phyloP scores from a whole-genome alignment of 2,113 vertebrate species.

The Addax nasomaculatus region DNA sequence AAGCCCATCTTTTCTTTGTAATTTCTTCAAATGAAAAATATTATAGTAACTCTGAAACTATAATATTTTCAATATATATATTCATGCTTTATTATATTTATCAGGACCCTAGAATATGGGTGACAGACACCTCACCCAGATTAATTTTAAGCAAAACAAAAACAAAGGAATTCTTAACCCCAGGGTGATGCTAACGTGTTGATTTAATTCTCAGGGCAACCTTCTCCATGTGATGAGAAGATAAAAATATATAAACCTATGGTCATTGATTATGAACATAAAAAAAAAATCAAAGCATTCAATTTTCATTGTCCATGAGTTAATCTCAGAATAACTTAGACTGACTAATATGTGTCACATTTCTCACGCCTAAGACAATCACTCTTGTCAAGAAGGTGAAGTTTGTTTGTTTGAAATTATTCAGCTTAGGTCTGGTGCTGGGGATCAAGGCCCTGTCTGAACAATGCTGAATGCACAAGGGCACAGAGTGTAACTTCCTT shows the following conservation, averaged over 20 bases:
- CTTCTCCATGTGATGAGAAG: neutral
- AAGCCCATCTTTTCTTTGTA: neutral
- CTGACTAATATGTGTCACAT: neutral
- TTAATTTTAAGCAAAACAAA: neutral
- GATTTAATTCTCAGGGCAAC: neutral
- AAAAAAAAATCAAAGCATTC: neutral
- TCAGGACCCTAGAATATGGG: neutral
- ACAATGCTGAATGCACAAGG: neutral
- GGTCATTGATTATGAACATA: neutral
- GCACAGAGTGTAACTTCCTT: neutral
- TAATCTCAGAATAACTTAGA: neutral
- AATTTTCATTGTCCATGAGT: neutral
- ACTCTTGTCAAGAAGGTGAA: neutral
- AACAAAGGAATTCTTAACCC: neutral
- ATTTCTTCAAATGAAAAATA: neutral
- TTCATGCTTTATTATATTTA: neutral
- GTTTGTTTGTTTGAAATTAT: neutral
- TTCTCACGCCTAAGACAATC: neutral
- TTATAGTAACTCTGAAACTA: neutral
- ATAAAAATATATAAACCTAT: neutral
- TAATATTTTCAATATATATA: neutral
- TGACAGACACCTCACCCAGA: neutral
- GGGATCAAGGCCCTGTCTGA: neutral
- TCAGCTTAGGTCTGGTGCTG: neutral
- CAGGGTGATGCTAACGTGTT: neutral